Evolutionary conservation across 2,797 vertebrate genomes (phyloP), one percentile per base, ranked within the genome.

Genomic region (Numenius phaeopus): DNA sequence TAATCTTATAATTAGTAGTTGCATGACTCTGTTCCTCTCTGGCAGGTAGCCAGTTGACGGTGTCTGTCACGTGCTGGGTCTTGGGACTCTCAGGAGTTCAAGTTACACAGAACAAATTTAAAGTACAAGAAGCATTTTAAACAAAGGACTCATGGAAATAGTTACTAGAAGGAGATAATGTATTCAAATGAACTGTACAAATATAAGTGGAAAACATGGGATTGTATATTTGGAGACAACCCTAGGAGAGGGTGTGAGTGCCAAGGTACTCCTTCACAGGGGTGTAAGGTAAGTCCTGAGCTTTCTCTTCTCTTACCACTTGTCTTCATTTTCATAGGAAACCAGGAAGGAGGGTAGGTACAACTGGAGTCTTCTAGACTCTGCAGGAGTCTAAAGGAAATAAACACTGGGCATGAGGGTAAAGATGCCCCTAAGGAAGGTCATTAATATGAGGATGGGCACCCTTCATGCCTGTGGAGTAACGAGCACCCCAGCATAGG

Each of bases 1-100:
- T 93, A 96, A 91, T 82, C 83, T 81, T 23, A 32, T 73, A 89
- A 84, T 91, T 64, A 65, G 20, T 5, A 84, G 54, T 79, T 81
- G 79, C 85, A 59, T 24, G 59, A 23, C 29, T 83, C 42, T 69
- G 34, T 92, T 90, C 69, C 50, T 76, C 23, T 86, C 67, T n/a
- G 85, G 66, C 58, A 7, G 0, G 7, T 10, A 76, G 73, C 69
- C 92, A 47, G 29, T 15, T 7, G 2, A 32, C 16, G 34, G 58
- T 90, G 71, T 78, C 83, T 89, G 34, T 76, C 91, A 82, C 7
- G 2, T 80, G 82, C 62, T 78, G 71, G 64, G 57, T 27, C 89
- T 91, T 42, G 79, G 59, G 61, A 65, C 67, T 89, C 72, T 42
- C 34, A 10, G 67, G 58, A 58, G 80, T 22, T 94, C 62, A 55